A percentile compares a stretch with the other conserved stretches of the same genome.
Evolutionary conservation across 2,888 invertebrate species (phyloP).

Genomic region (Buathra laborator): DNA sequence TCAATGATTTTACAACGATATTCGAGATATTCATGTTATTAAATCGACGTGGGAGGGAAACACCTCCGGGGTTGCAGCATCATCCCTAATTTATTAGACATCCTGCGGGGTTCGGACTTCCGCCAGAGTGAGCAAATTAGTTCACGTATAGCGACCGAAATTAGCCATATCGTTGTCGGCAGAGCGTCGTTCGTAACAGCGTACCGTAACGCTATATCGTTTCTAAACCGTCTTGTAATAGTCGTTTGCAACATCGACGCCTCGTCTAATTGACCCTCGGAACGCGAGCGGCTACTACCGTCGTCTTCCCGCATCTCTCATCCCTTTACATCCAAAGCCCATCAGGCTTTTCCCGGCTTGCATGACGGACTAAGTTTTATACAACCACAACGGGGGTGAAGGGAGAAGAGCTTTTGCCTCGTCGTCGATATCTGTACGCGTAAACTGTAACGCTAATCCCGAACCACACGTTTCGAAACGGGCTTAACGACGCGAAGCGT

Average conservation of each 20-base stretch:
- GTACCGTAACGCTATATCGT: background rate
- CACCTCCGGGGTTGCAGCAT: constrained; percentile 25
- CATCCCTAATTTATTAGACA: constrained; percentile 34
- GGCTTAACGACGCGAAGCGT: constrained; percentile 59
- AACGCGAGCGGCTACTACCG: background rate
- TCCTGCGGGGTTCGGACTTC: constrained; percentile 22
- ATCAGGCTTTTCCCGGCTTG: constrained; percentile 1
- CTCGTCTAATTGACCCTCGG: background rate
- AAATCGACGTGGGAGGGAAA: background rate
- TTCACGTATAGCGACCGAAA: constrained; percentile 22
- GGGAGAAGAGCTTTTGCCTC: background rate
- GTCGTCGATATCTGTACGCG: constrained; percentile 51
- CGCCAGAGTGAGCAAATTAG: constrained; percentile 24
- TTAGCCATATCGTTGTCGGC: constrained; percentile 22
- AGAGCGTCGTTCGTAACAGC: constrained; percentile 8
- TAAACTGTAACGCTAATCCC: constrained; percentile 67
- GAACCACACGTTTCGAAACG: constrained; percentile 51
- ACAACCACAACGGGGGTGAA: constrained; percentile 14
- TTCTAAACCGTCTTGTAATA: constrained; percentile 7
- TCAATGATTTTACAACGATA: background rate
- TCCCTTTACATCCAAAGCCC: background rate
- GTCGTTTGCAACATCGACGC: constrained; percentile 3
- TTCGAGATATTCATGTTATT: constrained; percentile 18
- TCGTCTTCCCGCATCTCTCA: background rate
- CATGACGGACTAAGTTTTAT: constrained; percentile 48